phyloP scores from a whole-genome alignment of 2,797 vertebrate species.

The Emys orbicularis region DNA sequence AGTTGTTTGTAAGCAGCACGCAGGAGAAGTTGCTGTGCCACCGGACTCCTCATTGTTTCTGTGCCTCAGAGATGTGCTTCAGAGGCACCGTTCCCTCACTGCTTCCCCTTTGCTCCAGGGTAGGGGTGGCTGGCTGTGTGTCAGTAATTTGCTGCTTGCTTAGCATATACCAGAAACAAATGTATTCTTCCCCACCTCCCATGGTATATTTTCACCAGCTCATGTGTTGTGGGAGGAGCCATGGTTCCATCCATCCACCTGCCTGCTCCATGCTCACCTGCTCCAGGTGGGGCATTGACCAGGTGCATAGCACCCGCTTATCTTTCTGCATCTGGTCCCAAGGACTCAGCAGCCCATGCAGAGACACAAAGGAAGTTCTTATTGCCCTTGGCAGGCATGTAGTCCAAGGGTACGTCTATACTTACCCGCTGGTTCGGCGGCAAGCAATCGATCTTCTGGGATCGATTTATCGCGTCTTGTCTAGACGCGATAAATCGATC shows the following conservation, averaged over 20 bases:
- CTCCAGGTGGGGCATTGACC: background rate
- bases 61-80: background rate
- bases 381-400: rapidly evolving
- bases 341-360: background rate
- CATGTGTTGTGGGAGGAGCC: background rate
- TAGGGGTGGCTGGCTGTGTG: background rate
- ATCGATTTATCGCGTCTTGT: no score
- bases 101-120: background rate
- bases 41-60: background rate
- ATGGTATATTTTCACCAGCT: background rate
- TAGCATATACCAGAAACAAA: background rate
- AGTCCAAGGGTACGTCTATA: background rate
- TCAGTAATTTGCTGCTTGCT: background rate
- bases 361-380: background rate
- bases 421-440: no score
- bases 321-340: background rate
- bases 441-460: no score
- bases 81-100: background rate
- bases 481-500: no score
- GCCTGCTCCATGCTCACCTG: background rate
- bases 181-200: background rate
- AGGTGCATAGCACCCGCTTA: background rate
- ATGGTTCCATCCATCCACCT: background rate
- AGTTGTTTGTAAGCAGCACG: background rate
- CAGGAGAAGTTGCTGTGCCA: background rate